These are phyloP conservation scores for Drosophila helvetica DNA, from an alignment of 2,888 invertebrate species.

Conservation along the genomic window DNA sequence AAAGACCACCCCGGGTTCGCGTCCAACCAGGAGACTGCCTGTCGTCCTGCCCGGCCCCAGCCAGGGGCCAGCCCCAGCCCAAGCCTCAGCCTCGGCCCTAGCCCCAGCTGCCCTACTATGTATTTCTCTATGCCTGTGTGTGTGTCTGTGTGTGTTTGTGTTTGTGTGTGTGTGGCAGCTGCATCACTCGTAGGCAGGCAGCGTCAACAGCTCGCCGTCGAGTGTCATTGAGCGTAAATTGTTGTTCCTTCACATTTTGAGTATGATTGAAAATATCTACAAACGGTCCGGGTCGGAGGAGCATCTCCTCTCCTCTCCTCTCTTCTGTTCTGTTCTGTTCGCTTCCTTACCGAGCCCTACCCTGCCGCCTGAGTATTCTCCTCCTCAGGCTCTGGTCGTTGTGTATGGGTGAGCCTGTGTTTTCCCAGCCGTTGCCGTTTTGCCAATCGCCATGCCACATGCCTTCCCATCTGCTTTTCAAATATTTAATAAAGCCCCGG, in stretches of 20 bases:
- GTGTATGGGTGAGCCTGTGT: slow-evolving; percentile 29
- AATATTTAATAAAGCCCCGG: slow-evolving; percentile 73
- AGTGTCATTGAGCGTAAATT: slow-evolving; percentile 82
- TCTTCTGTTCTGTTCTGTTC: too few relatives aligned
- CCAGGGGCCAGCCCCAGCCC: not conserved
- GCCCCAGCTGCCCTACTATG: slow-evolving; percentile 6
- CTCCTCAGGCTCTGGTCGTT: not conserved
- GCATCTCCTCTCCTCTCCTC: not conserved
- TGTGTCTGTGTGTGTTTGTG: not conserved
- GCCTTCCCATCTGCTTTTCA: slow-evolving; percentile 55
- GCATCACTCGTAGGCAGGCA: slow-evolving; percentile 36
- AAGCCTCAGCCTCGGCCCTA: too few relatives aligned
- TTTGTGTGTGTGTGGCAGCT: slow-evolving; percentile 18
- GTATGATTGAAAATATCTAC: slow-evolving; percentile 81
- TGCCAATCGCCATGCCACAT: slow-evolving; percentile 38
- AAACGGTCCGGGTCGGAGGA: slow-evolving; percentile 39
- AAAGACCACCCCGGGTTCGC: slow-evolving; percentile 50
- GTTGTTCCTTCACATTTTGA: slow-evolving; percentile 81
- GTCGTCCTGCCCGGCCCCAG: slow-evolving; percentile 10
- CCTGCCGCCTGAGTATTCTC: not conserved
- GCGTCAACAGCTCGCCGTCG: slow-evolving; percentile 66
- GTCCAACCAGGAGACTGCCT: slow-evolving; percentile 22
- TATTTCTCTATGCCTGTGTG: slow-evolving; percentile 13
- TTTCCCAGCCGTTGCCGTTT: slow-evolving; percentile 51
- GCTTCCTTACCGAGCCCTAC: not conserved